Percentiles rank a stretch among this genome's conserved stretches.
phyloP scores from a whole-genome alignment of 2,888 invertebrate species.

The Heliconius aoede region DNA sequence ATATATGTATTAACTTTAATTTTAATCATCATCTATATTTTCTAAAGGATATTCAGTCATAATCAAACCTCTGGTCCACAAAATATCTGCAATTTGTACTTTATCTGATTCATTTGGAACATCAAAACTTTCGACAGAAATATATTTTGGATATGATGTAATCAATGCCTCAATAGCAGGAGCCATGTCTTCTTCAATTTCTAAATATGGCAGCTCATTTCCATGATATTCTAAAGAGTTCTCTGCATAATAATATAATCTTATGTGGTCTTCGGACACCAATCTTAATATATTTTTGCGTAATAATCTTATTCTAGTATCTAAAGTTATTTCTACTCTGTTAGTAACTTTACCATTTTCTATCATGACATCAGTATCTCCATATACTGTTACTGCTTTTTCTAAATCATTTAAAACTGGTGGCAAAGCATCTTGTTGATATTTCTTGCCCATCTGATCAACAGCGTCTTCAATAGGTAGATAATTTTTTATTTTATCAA shows the following conservation, averaged over 20 bases:
- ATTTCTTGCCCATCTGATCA: conserved; percentile 93
- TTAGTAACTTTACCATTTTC: conserved; percentile 85
- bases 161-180: conserved; percentile 89
- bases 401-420: conserved; percentile 89
- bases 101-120: conserved; percentile 85
- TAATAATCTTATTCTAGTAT: conserved; percentile 85
- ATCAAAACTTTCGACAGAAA: conserved; percentile 88
- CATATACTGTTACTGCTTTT: conserved; percentile 87
- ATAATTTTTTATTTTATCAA: conserved; percentile 84
- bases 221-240: conserved; percentile 94
- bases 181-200: conserved; percentile 87
- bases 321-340: conserved; percentile 86
- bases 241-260: conserved; percentile 92
- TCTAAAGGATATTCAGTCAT: conserved; percentile 87
- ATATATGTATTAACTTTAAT: conserved; percentile 10
- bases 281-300: conserved; percentile 84
- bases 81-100: conserved; percentile 85
- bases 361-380: conserved; percentile 88
- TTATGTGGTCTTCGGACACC: conserved; percentile 85
- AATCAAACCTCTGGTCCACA: conserved; percentile 93
- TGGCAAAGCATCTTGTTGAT: conserved; percentile 94
- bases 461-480: conserved; percentile 90
- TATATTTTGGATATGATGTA: conserved; percentile 89
- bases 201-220: conserved; percentile 87
- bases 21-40: conserved; percentile 73